Conservation (phyloP, 1,140 invertebrate species). For the Papilio glaucus region DNA sequence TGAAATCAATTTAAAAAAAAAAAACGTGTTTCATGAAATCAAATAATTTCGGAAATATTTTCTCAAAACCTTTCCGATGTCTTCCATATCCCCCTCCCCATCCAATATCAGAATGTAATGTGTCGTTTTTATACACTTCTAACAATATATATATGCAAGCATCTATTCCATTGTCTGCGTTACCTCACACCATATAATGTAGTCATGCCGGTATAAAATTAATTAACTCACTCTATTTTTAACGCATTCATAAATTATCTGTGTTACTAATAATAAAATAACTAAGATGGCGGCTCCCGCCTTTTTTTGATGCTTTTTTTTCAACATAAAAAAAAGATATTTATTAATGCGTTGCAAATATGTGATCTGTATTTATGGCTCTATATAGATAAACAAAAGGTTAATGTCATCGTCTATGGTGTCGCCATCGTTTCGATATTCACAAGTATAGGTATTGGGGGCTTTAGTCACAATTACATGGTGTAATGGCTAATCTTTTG, state of each 20-base stretch:
- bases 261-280: constrained; percentile 16
- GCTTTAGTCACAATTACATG: constrained; percentile 71
- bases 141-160: constrained; percentile 41
- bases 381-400: constrained; percentile 44
- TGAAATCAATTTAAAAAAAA: neutral
- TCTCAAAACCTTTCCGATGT: constrained; percentile 6
- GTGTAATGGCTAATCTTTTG: constrained; percentile 77
- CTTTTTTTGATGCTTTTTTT: too few species aligned
- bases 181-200: constrained; percentile 57
- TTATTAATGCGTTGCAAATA: constrained; percentile 37
- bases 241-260: constrained; percentile 38
- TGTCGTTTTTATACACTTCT: constrained; percentile 36
- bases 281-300: neutral
- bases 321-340: too few species aligned
- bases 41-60: neutral
- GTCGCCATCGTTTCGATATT: constrained; percentile 69
- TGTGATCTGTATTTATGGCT: constrained; percentile 53
- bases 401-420: constrained; percentile 71
- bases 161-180: constrained; percentile 48
- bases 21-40: constrained; percentile 12
- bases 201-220: constrained; percentile 44
- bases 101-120: neutral
- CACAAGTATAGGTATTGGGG: constrained; percentile 71
- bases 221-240: constrained; percentile 40
- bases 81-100: constrained; percentile 18